A percentile compares a stretch with the other conserved stretches of the same genome.
Conservation (phyloP, 2,113 vertebrate genomes). For the Salvator merianae region DNA sequence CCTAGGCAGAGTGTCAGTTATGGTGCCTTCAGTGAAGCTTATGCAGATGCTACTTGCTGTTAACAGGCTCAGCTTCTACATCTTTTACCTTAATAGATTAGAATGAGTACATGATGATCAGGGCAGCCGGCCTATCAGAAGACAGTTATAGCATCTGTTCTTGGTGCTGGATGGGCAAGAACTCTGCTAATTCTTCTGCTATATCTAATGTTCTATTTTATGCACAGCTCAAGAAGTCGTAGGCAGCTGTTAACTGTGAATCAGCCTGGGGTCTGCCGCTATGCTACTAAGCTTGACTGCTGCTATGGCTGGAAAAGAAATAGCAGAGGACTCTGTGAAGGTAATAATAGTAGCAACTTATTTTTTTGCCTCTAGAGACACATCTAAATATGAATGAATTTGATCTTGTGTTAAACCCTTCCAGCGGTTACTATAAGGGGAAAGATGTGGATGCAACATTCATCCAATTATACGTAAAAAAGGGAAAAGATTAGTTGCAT, state of each 20-base stretch:
- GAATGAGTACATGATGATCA: not conserved
- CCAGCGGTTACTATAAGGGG: not conserved
- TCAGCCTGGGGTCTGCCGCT: constrained; percentile 87
- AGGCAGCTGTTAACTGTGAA: constrained; percentile 71
- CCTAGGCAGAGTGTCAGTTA: not conserved
- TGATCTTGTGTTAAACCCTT: not conserved
- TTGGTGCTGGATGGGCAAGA: not conserved
- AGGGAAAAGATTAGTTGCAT: not conserved
- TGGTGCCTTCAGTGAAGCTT: not conserved
- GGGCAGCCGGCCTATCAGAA: not conserved
- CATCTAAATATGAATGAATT: not conserved
- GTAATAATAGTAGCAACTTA: constrained; percentile 69
- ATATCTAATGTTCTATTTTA: constrained; percentile 46
- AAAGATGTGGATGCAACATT: not conserved
- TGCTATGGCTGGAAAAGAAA: constrained; percentile 94
- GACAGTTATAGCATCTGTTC: not conserved
- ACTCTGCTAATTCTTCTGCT: constrained; percentile 10
- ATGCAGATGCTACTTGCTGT: not conserved
- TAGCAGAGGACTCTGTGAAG: constrained; percentile 88
- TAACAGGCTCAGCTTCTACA: not conserved
- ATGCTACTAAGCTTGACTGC: constrained; percentile 87
- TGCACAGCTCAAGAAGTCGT: constrained; percentile 67
- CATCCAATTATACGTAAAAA: not conserved
- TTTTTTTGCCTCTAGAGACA: not conserved
- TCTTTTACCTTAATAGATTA: not conserved